phyloP scores from a whole-genome alignment of 2,888 invertebrate genomes.

The Cataglyphis altisquamis region DNA sequence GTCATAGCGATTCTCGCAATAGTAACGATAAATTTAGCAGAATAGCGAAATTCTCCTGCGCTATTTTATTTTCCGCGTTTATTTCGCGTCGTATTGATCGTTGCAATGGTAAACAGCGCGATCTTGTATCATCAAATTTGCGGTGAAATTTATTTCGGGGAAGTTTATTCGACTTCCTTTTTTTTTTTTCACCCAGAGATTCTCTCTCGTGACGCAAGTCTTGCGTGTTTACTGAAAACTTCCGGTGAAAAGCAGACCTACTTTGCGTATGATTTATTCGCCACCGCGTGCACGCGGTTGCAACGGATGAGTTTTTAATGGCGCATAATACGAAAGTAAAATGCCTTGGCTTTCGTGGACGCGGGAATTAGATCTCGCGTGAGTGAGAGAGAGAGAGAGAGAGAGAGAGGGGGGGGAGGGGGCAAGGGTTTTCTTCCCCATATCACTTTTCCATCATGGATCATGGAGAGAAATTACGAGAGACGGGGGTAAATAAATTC shows the following conservation, averaged over 20 bases:
- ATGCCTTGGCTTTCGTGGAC: conserved; percentile 55
- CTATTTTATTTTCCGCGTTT: conserved; percentile 7
- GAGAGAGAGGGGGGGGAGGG: not conserved
- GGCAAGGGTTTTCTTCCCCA: not conserved
- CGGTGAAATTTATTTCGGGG: conserved; percentile 35
- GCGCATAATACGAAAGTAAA: conserved; percentile 64
- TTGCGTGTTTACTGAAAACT: conserved; percentile 52
- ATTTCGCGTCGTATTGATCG: conserved; percentile 33
- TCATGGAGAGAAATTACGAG: conserved; percentile 11
- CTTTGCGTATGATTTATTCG: conserved; percentile 54
- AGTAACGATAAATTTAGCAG: conserved; percentile 5
- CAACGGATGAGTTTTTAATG: conserved; percentile 60
- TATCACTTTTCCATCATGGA: conserved; percentile 37
- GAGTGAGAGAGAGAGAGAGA: not conserved
- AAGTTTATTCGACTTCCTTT: not conserved
- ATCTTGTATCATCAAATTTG: conserved; percentile 20
- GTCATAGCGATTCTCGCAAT: not conserved
- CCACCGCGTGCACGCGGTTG: conserved; percentile 37
- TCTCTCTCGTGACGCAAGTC: conserved; percentile 41
- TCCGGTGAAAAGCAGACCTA: conserved; percentile 49
- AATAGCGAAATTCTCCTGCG: not conserved
- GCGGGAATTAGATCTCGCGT: conserved; percentile 48
- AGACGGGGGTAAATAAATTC: conserved; percentile 42
- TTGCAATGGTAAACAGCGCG: conserved; percentile 40
- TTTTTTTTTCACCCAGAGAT: not conserved